These are phyloP conservation scores for Potamilus streckersoni DNA, from an alignment of 1,140 invertebrate genomes.

Conservation along the genomic window DNA sequence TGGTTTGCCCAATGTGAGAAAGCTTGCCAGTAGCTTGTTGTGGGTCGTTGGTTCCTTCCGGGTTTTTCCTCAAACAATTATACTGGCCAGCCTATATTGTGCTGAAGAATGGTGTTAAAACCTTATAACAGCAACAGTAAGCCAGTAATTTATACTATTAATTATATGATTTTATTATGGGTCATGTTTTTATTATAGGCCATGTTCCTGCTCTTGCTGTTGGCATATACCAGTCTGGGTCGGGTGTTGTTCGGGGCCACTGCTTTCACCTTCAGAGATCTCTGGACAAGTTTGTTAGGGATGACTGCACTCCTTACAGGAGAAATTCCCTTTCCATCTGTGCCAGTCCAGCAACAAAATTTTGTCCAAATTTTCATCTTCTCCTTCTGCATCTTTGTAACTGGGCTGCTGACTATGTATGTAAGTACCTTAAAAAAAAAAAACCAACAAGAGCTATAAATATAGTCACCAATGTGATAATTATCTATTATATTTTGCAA, in stretches of 20 bases:
- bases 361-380: conserved; percentile 45
- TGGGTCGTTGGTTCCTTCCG: too few relatives aligned
- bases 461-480: too few relatives aligned
- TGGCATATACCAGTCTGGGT: conserved; percentile 54
- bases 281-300: conserved; percentile 50
- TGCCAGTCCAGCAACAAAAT: conserved; percentile 22
- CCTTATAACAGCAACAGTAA: too few relatives aligned
- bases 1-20: too few relatives aligned
- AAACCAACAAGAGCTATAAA: background rate
- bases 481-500: too few relatives aligned
- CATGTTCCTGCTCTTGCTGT: conserved; percentile 48
- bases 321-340: conserved; percentile 28
- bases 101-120: too few relatives aligned
- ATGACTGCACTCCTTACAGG: conserved; percentile 50
- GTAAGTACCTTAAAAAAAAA: conserved; percentile 49
- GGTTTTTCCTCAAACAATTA: too few relatives aligned
- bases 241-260: conserved; percentile 53
- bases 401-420: conserved; percentile 56
- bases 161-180: too few relatives aligned
- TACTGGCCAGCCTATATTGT: too few relatives aligned
- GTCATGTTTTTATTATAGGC: conserved; percentile 39
- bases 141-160: too few relatives aligned
- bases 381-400: conserved; percentile 44
- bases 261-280: conserved; percentile 42
- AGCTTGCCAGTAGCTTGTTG: too few relatives aligned